Conservation (phyloP, 1,140 invertebrate species). For the Heterodera schachtii region DNA sequence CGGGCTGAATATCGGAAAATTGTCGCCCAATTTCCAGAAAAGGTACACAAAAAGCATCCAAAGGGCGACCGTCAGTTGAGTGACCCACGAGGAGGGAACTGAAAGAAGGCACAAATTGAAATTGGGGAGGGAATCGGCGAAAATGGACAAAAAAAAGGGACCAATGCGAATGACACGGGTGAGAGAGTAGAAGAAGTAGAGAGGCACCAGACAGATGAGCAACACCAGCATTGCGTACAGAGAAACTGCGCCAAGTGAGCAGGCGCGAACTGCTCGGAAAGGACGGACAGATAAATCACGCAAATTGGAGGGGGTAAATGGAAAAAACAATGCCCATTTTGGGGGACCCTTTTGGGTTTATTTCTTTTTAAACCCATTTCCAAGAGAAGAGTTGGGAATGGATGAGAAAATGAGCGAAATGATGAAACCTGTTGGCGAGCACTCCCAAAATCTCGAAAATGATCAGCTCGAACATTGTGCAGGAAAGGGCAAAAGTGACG, state of each 20-base stretch:
- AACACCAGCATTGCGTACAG: slow-evolving; percentile 88
- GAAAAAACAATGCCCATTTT: slow-evolving; percentile 8
- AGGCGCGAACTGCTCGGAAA: slow-evolving; percentile 37
- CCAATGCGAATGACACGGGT: slow-evolving; percentile 86
- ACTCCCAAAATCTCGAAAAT: slow-evolving; percentile 98
- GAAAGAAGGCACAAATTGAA: slow-evolving; percentile 44
- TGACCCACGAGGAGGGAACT: slow-evolving; percentile 81
- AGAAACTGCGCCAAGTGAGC: slow-evolving; percentile 62
- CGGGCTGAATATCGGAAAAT: slow-evolving; percentile 92
- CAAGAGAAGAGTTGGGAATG: not conserved
- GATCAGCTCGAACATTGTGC: slow-evolving; percentile 98
- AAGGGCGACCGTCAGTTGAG: slow-evolving; percentile 78
- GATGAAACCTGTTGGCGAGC: slow-evolving; percentile 75
- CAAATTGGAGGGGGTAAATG: slow-evolving; percentile 32
- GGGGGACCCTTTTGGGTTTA: not conserved
- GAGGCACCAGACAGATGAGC: slow-evolving; percentile 92
- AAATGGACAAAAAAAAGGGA: slow-evolving; percentile 69
- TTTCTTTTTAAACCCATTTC: too few species aligned
- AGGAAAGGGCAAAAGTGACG: slow-evolving; percentile 91
- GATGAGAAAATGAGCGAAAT: too few species aligned
- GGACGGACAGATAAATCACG: not conserved
- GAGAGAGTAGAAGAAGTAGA: slow-evolving; percentile 93
- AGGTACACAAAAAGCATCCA: slow-evolving; percentile 92
- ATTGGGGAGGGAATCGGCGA: too few species aligned
- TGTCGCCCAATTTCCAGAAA: slow-evolving; percentile 99